Base-by-base conservation (phyloP, 2,888 invertebrate species). In the Capitulum mitella region DNA sequence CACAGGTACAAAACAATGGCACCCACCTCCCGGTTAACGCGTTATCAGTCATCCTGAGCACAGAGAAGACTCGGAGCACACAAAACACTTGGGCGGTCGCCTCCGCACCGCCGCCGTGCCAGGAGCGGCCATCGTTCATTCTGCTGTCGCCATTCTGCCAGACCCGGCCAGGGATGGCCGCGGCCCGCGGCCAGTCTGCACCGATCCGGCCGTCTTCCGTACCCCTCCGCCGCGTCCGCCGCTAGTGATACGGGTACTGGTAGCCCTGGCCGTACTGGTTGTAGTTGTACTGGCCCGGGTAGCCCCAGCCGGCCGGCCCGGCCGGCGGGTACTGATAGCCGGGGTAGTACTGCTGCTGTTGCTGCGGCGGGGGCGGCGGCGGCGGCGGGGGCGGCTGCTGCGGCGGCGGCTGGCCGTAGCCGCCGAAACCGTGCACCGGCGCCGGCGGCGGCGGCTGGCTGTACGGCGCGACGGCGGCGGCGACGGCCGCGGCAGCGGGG, bases 201-300 rank as follows among this genome's bases (percentile, higher is more conserved):
- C n/a, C n/a, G n/a, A n/a, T n/a, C n/a, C n/a, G n/a, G 58, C 6
- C 58, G 29, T 29, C 58, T 58, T 2, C 12, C 58, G 58, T n/a
- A n/a, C 6, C n/a, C 26, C 10, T 29, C 58, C 26, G 8, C 29
- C 29, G 10, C 10, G 22, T 22, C 26, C 37, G 40, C 58, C 58
- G 70, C 70, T 70, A 70, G 19, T 70, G 29, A 40, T 70, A 70
- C 26, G 70, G 70, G 70, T 70, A 70, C 70, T 70, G 64, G 64
- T 64, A 64, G 19, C 64, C 64, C 64, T 64, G 70, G 19, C 70
- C 70, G 70, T 70, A 70, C 70, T 70, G 70, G 10, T 29, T 12
- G 40, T 70, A 70, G 14, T 70, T 58, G 10, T 58, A 29, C 58
- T 58, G 58, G 29, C n/a, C n/a, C 5, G n/a, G 70, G 70, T 70